phyloP scores from a whole-genome alignment of 2,797 vertebrate species.

The Urocyon cinereoargenteus region DNA sequence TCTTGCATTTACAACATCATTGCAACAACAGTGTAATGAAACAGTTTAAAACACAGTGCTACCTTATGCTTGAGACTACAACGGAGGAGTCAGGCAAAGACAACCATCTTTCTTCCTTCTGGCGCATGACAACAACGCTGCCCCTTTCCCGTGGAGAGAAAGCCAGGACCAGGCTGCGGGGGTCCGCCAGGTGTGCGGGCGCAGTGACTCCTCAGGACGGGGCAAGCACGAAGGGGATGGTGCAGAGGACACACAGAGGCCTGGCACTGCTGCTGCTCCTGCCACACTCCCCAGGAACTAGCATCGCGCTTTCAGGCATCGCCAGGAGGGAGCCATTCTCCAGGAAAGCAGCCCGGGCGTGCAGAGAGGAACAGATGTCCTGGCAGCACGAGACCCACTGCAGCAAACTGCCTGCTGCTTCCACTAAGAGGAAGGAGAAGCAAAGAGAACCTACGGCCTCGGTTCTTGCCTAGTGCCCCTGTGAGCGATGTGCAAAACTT shows the following conservation, averaged over 20 bases:
- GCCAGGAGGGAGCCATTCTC: neutral
- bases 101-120: slow-evolving; percentile 76
- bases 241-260: slow-evolving; percentile 30
- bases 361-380: neutral
- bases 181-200: slow-evolving; percentile 42
- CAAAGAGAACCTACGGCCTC: neutral
- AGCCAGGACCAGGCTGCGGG: slow-evolving; percentile 79
- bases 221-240: neutral
- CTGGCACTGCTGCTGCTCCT: slow-evolving; percentile 55
- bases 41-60: slow-evolving; percentile 78
- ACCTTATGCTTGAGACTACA: slow-evolving; percentile 71
- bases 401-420: neutral
- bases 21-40: slow-evolving; percentile 81
- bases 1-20: slow-evolving; percentile 81
- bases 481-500: neutral
- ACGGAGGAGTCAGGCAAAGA: slow-evolving; percentile 78
- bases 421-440: neutral
- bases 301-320: neutral
- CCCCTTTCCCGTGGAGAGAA: slow-evolving; percentile 73
- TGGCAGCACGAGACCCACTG: accelerated
- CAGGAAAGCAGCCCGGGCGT: neutral
- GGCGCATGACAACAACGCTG: slow-evolving; percentile 39
- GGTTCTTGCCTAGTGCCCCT: neutral
- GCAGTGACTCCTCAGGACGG: neutral
- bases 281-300: neutral